phyloP scores from a whole-genome alignment of 2,888 invertebrate genomes.

The Drosophila paramelanica region DNA sequence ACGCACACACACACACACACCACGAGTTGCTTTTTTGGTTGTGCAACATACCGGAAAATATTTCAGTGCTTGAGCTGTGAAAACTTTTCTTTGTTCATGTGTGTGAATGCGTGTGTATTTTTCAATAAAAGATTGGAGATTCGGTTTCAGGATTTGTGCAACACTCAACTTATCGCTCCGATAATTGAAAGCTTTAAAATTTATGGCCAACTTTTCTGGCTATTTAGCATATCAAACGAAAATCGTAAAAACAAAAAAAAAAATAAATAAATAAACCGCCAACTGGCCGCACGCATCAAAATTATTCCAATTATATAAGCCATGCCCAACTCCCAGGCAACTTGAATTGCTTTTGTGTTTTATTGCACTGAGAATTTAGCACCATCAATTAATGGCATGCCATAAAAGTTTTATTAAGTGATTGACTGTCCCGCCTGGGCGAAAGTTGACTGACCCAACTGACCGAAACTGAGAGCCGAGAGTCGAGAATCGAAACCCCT shows the following conservation, averaged over 20 bases:
- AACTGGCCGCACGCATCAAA: slow-evolving; percentile 33
- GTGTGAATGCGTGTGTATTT: slow-evolving; percentile 25
- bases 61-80: slow-evolving; percentile 43
- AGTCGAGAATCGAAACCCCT: slow-evolving; percentile 29
- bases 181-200: slow-evolving; percentile 75
- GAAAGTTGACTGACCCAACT: slow-evolving; percentile 70
- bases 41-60: slow-evolving; percentile 66
- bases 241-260: slow-evolving; percentile 57
- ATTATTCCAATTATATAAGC: slow-evolving; percentile 45
- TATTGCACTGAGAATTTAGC: slow-evolving; percentile 62
- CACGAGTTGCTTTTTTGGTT: slow-evolving; percentile 30
- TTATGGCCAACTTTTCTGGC: slow-evolving; percentile 63
- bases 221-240: slow-evolving; percentile 68
- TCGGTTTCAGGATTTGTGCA: slow-evolving; percentile 33
- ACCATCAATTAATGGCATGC: slow-evolving; percentile 77
- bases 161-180: slow-evolving; percentile 62
- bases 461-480: slow-evolving; percentile 13
- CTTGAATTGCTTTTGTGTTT: slow-evolving; percentile 47
- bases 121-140: slow-evolving; percentile 34
- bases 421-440: slow-evolving; percentile 66
- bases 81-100: slow-evolving; percentile 26
- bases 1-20: slow-evolving; percentile 14
- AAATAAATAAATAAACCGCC: slow-evolving; percentile 18
- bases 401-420: slow-evolving; percentile 80
- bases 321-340: neutral